phyloP scores from a whole-genome alignment of 2,888 invertebrate genomes.

The Ariolimax columbianus region DNA sequence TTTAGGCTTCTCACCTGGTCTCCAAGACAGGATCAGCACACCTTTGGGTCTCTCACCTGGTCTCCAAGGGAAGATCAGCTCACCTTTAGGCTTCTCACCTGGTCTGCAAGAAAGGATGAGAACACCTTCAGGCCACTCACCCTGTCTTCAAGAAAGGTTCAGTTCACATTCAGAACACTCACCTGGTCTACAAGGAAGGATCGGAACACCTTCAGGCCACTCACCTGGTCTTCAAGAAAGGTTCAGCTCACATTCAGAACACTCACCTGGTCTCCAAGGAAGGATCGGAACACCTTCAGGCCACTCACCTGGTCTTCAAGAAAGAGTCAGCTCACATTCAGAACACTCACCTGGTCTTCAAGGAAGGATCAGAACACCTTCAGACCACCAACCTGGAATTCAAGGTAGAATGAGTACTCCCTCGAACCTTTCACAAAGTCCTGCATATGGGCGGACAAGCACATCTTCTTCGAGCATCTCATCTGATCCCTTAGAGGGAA shows the following conservation, averaged over 20 bases:
- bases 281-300: constrained; percentile 1
- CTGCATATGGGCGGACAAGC: too few species aligned
- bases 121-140: background rate
- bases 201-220: too few species aligned
- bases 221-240: too few species aligned
- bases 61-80: constrained; percentile 36
- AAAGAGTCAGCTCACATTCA: background rate
- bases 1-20: constrained; percentile 13
- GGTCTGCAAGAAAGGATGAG: too few species aligned
- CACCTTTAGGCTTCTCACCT: constrained; percentile 10
- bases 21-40: constrained; percentile 33
- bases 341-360: constrained; percentile 14
- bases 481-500: too few species aligned
- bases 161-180: too few species aligned
- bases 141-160: too few species aligned
- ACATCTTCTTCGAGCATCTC: too few species aligned
- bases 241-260: too few species aligned
- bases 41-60: constrained; percentile 16
- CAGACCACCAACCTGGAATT: constrained; percentile 1
- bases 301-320: constrained; percentile 26
- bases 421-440: too few species aligned
- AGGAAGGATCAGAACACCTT: constrained; percentile 34
- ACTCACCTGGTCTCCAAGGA: constrained; percentile 20
- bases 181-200: too few species aligned
- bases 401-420: constrained; percentile 9